Evolutionary conservation across 2,888 invertebrate genomes (phyloP).

Genomic region (Lissonota sp.): DNA sequence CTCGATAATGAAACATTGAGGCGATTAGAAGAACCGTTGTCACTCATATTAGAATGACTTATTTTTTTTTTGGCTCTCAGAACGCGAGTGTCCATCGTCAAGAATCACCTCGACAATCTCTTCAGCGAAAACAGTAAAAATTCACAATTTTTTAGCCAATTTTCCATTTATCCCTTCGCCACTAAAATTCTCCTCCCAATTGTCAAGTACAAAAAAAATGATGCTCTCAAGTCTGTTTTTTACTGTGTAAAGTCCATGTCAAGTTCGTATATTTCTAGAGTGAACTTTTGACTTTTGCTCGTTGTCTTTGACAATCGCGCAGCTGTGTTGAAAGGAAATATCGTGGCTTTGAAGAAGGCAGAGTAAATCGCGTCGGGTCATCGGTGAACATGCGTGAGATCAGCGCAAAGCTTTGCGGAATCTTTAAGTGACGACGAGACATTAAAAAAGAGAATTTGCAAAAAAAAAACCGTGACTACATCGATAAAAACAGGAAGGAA

Average conservation of each 20-base stretch:
- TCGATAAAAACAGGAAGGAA: neutral
- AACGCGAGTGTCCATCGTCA: too few species aligned
- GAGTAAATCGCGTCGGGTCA: conserved; percentile 23
- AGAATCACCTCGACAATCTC: too few species aligned
- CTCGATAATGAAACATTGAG: neutral
- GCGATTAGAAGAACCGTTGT: neutral
- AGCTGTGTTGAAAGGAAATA: conserved; percentile 13
- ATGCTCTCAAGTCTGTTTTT: too few species aligned
- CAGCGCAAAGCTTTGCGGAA: conserved; percentile 25
- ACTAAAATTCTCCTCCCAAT: too few species aligned
- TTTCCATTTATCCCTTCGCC: too few species aligned
- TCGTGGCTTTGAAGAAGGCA: neutral
- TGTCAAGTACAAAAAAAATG: too few species aligned
- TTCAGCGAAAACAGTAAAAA: too few species aligned
- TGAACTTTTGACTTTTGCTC: neutral
- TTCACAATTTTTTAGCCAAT: too few species aligned
- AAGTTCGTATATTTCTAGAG: too few species aligned
- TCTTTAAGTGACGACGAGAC: conserved; percentile 26
- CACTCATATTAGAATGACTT: neutral
- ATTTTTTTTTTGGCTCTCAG: too few species aligned
- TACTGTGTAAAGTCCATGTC: too few species aligned
- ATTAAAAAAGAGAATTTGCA: conserved; percentile 60
- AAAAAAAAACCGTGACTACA: too few species aligned
- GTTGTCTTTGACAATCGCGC: neutral
- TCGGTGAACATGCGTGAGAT: conserved; percentile 25